These are phyloP conservation scores for Pentamera pediparva DNA, from an alignment of 53 echinoderm and acorn worm genomes.

Conservation along the genomic window DNA sequence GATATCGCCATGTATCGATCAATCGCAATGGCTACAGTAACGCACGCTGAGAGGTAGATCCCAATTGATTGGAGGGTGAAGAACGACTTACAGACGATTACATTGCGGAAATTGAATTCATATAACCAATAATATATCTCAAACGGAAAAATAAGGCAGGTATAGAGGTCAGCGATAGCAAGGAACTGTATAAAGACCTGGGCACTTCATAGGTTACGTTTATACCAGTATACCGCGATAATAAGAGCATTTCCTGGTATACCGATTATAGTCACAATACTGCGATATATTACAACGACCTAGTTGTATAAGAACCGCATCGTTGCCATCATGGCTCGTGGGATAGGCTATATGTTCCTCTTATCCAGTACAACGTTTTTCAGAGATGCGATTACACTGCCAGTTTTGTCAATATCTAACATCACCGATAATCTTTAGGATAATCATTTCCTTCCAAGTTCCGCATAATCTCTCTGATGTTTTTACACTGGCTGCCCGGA, in stretches of 20 bases:
- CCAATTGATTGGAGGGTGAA: slow-evolving; percentile 7
- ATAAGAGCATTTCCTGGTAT: slow-evolving; percentile 61
- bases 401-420: too few relatives aligned
- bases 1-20: slow-evolving; percentile 60
- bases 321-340: too few relatives aligned
- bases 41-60: slow-evolving; percentile 37
- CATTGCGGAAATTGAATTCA: slow-evolving; percentile 9
- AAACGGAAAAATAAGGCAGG: slow-evolving; percentile 10
- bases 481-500: too few relatives aligned
- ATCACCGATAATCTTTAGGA: too few relatives aligned
- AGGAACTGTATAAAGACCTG: slow-evolving; percentile 52
- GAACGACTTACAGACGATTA: background rate
- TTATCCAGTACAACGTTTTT: too few relatives aligned
- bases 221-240: slow-evolving; percentile 43
- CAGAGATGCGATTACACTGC: too few relatives aligned
- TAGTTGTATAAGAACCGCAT: background rate
- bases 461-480: too few relatives aligned
- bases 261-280: slow-evolving; percentile 45
- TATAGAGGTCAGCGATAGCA: slow-evolving; percentile 24
- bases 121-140: slow-evolving; percentile 12
- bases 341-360: too few relatives aligned
- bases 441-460: too few relatives aligned
- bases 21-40: slow-evolving; percentile 58
- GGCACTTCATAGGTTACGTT: slow-evolving; percentile 45
- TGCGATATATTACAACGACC: background rate